A percentile compares a stretch with the other conserved stretches of the same genome.
phyloP scores from a whole-genome alignment of 1,140 invertebrate species.

The Medauroidea extradentata region DNA sequence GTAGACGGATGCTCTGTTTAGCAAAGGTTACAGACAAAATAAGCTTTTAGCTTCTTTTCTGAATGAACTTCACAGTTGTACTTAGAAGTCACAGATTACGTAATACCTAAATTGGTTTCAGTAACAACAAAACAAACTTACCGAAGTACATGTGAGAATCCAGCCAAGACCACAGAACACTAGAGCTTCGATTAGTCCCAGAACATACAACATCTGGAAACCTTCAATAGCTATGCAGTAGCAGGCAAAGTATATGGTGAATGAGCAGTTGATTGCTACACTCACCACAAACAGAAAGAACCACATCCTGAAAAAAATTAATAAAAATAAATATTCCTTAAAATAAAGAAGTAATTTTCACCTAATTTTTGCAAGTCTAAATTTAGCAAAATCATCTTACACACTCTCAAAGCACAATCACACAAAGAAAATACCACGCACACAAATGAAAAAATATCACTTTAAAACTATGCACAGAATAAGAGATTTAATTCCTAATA shows the following conservation, averaged over 20 bases:
- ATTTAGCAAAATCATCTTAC: too few species aligned
- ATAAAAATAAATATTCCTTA: constrained; percentile 9
- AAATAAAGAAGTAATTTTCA: background rate
- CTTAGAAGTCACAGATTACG: too few species aligned
- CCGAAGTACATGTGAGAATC: constrained; percentile 83
- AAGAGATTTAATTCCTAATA: too few species aligned
- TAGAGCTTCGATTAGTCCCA: constrained; percentile 75
- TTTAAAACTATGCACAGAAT: too few species aligned
- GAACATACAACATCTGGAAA: constrained; percentile 73
- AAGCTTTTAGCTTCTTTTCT: too few species aligned
- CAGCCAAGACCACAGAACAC: constrained; percentile 79
- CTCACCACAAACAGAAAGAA: constrained; percentile 85
- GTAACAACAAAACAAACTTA: too few species aligned
- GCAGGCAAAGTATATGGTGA: constrained; percentile 83
- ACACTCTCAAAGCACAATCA: too few species aligned
- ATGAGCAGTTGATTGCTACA: constrained; percentile 78
- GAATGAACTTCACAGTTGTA: too few species aligned
- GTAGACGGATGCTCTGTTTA: background rate
- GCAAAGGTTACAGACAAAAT: background rate
- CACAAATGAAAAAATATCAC: too few species aligned
- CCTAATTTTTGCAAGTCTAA: too few species aligned
- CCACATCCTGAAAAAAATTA: constrained; percentile 68
- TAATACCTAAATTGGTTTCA: too few species aligned
- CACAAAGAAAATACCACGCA: too few species aligned
- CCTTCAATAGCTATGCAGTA: constrained; percentile 81